Base-by-base conservation (phyloP, 2,888 invertebrate genomes). In the Parthenolecanium corni region DNA sequence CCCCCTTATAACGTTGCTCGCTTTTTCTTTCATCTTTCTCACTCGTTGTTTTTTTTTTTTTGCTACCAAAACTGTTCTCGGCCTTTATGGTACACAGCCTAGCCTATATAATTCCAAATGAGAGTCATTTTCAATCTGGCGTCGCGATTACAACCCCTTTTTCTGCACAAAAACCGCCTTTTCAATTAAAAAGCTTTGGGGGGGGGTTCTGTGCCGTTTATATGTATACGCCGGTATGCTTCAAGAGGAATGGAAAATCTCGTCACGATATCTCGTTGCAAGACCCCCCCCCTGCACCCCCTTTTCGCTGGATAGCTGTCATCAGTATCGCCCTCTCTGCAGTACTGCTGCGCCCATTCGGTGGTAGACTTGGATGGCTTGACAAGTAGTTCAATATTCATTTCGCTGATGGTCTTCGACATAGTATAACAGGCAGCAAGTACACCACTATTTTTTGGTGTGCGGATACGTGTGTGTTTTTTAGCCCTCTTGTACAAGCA, bases 61-160 rank as follows among this genome's bases (percentile, higher is more conserved):
- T 31, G 4, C 31, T n/a, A n/a, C 31, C 31, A 31, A 31, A 31
- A 31, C 31, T 31, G 31, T 31, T 31, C 31, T 9, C 31, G n/a
- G 31, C 31, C 9, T 31, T 31, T 9, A 31, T 31, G 31, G n/a
- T n/a, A n/a, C 31, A 9, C 3, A 23, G 23, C 23, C 54, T 54
- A 23, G 38, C 24, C 42, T 51, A 51, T 61, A 61, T 61, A 61
- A 61, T 61, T 61, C 61, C 61, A 61, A 61, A 61, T 61, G 61
- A 61, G 49, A 61, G 61, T 61, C 61, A 61, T 61, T 61, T 61
- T 61, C 61, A 61, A 61, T 61, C 61, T 51, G 61, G 61, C 61
- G 36, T 61, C 49, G 47, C 61, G 51, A 61, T 61, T 61, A 61
- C 61, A 61, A 61, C 61, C 61, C 61, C 61, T 61, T 57, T 61